These are phyloP conservation scores for Halcyon chelicuti DNA, from an alignment of 2,797 vertebrate species.

Conservation along the genomic window DNA sequence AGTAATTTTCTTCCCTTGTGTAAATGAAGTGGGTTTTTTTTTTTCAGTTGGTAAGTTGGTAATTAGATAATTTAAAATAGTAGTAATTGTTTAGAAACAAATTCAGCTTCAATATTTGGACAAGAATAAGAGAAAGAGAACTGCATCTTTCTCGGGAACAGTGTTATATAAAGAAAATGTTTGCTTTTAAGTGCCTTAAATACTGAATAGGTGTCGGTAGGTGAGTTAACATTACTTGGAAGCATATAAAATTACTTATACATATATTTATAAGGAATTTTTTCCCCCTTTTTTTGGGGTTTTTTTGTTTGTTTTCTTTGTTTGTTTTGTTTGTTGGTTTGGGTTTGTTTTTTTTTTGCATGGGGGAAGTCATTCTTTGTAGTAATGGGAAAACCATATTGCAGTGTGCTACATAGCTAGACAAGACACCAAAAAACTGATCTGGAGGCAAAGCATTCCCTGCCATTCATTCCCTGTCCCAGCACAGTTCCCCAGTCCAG, in stretches of 20 bases:
- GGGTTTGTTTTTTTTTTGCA: rapidly evolving
- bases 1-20: neutral
- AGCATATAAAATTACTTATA: neutral
- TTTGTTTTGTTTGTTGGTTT: too few relatives aligned
- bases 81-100: neutral
- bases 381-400: neutral
- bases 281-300: too few relatives aligned
- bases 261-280: neutral
- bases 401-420: neutral
- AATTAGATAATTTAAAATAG: neutral
- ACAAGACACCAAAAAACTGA: neutral
- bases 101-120: neutral
- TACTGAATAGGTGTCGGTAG: neutral
- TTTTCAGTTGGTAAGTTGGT: neutral
- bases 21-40: neutral
- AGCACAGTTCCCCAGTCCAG: neutral
- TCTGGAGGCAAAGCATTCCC: neutral
- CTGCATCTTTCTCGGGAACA: neutral
- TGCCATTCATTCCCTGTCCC: neutral
- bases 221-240: neutral
- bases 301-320: neutral
- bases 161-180: neutral
- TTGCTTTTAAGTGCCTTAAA: neutral
- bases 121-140: neutral
- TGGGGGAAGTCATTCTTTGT: neutral